Conservation (phyloP, 2,888 invertebrate species). For the Oscheius sp. region DNA sequence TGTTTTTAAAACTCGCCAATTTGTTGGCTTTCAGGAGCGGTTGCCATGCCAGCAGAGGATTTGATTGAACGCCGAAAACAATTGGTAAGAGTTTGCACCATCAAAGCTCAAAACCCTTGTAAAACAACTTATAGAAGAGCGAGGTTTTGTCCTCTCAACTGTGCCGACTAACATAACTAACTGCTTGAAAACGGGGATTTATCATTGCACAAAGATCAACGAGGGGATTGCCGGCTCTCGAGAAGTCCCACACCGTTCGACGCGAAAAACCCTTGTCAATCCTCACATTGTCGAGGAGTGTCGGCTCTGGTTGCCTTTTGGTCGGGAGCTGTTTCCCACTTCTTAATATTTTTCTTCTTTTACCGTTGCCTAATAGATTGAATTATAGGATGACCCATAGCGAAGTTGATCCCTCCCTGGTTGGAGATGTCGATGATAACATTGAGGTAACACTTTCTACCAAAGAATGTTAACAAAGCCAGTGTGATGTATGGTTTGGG, state of each 20-base stretch:
- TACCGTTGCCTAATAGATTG: neutral
- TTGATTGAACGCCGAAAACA: constrained; percentile 13
- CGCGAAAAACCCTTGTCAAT: constrained; percentile 28
- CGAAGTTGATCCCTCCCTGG: constrained; percentile 1
- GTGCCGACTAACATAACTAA: neutral
- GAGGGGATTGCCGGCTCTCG: constrained; percentile 17
- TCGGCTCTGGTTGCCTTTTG: neutral
- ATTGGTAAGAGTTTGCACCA: neutral
- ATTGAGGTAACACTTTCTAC: constrained; percentile 7
- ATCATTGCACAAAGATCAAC: constrained; percentile 13
- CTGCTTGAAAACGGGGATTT: neutral
- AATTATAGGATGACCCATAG: constrained; percentile 15
- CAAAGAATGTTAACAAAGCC: neutral
- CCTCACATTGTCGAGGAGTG: constrained; percentile 16
- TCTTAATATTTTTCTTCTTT: neutral
- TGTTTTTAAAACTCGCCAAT: neutral
- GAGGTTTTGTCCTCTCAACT: neutral
- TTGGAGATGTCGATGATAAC: constrained; percentile 6
- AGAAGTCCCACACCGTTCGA: constrained; percentile 20
- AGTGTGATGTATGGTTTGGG: neutral
- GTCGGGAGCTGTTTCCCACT: no score
- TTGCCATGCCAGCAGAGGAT: constrained; percentile 16
- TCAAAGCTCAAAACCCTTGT: neutral
- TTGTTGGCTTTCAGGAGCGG: neutral
- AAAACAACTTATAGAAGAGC: neutral